Conservation (phyloP, 2,888 invertebrate species). For the Scaeva pyrastri region DNA sequence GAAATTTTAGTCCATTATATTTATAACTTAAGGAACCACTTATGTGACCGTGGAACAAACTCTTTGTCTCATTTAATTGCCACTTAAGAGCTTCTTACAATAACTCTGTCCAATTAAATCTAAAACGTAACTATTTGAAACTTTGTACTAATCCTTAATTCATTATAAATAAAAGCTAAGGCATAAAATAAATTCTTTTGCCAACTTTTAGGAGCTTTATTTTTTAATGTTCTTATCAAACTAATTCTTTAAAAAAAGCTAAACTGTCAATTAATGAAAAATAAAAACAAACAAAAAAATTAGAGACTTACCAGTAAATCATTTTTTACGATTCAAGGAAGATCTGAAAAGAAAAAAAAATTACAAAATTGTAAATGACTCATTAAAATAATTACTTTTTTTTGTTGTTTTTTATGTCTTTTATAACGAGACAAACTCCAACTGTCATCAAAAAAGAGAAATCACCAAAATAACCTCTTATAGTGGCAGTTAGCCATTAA, state of each 20-base stretch:
- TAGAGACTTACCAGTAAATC: conserved; percentile 3
- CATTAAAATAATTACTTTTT: conserved; percentile 38
- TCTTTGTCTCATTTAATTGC: no score
- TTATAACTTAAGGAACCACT: no score
- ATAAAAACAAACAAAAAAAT: not conserved
- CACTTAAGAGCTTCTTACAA: no score
- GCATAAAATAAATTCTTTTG: not conserved
- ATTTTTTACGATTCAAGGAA: not conserved
- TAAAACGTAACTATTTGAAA: no score
- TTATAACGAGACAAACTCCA: not conserved
- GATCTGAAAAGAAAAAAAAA: not conserved
- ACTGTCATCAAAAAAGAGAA: conserved; percentile 37
- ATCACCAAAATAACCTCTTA: conserved; percentile 38
- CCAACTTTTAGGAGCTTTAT: not conserved
- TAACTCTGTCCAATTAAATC: no score
- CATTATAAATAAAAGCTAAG: no score
- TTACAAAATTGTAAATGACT: not conserved
- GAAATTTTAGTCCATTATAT: no score
- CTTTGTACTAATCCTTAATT: no score
- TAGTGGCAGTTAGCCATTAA: conserved; percentile 22
- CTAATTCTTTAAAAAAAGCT: not conserved
- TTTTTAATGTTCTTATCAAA: not conserved
- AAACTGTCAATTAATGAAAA: not conserved
- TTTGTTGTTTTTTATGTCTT: not conserved
- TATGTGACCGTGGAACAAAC: no score